These are phyloP conservation scores for Fundulus diaphanus DNA, from an alignment of 2,797 vertebrate genomes.

Conservation along the genomic window DNA sequence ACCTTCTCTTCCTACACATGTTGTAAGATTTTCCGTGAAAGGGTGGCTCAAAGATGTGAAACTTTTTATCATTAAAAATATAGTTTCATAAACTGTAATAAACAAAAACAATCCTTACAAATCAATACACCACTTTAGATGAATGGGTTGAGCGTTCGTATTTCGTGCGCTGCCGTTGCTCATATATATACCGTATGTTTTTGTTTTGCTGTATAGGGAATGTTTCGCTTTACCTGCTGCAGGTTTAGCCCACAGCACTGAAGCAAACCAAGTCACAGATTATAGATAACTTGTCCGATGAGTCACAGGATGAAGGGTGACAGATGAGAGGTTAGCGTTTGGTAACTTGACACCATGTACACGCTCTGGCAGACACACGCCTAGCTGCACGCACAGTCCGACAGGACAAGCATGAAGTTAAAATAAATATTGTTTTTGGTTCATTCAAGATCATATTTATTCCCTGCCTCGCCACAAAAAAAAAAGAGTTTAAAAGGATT, in stretches of 20 bases:
- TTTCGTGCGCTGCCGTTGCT: background rate
- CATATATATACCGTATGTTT: too few species aligned
- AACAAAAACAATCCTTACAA: background rate
- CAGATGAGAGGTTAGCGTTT: conserved; percentile 56
- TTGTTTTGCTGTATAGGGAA: background rate
- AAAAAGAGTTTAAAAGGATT: background rate
- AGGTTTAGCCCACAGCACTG: conserved; percentile 42
- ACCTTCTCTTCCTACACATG: too few species aligned
- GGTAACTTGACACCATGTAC: conserved; percentile 54
- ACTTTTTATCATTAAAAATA: background rate
- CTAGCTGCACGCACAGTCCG: conserved; percentile 24
- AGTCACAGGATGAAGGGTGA: conserved; percentile 65
- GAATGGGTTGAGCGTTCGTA: background rate
- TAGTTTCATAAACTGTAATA: background rate
- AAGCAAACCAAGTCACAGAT: conserved; percentile 48
- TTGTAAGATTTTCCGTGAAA: background rate
- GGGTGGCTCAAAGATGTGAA: background rate
- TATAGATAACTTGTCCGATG: conserved; percentile 63
- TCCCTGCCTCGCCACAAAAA: background rate
- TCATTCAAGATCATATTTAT: background rate
- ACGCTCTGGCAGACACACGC: conserved; percentile 6
- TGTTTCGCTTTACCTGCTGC: conserved; percentile 36
- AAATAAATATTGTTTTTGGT: conserved; percentile 3
- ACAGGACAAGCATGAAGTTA: conserved; percentile 26
- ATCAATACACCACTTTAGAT: background rate